Base-by-base conservation (phyloP, 2,113 vertebrate genomes). In the Cyanoramphus novaezelandiae region DNA sequence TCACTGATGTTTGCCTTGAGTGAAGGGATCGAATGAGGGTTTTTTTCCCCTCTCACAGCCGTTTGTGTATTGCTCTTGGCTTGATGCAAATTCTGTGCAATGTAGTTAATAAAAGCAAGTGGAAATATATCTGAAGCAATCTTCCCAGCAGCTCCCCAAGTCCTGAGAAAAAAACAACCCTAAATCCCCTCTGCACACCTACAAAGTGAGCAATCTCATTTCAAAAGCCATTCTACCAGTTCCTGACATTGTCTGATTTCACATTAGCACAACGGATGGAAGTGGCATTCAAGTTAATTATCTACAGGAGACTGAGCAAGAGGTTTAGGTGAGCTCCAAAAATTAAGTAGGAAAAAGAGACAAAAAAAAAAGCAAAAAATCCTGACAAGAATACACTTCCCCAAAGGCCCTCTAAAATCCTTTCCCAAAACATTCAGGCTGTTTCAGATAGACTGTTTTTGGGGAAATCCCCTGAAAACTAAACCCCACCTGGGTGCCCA, bases 241-340 rank as follows among this genome's bases (percentile, higher is more conserved):
- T 95, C 88, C 81, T 96, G 95, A 92, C 95, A 93, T 93, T 95
- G 96, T 96, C 95, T 97, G 86, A 92, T 96, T 96, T 94, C 78
- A 77, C 91, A 97, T 97, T 96, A 97, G 92, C 95, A 96, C 96
- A 86, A 82, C 25, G 88, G 83, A 96, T 97, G 94, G 86, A 97
- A 96, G 94, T 95, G 91, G 94, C 87, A 95, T 95, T 96, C 92
- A 72, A 95, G 91, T 78, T 97, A 96, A 97, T 97, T 97, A 94
- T 95, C 91, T 96, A 78, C 89, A 91, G 92, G 85, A 92, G 94
- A 88, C 84, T 90, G 94, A 97, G 87, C 91, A 95, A 96, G 71
- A 95, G 87, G 87, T 90, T 94, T 93, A 93, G 82, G 93, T 95
- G 94, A 95, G 78, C 59, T 97, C 92, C 93, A 96, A 96, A 96